Conservation (phyloP, 2,888 invertebrate species). For the Galerucella nymphaeae region DNA sequence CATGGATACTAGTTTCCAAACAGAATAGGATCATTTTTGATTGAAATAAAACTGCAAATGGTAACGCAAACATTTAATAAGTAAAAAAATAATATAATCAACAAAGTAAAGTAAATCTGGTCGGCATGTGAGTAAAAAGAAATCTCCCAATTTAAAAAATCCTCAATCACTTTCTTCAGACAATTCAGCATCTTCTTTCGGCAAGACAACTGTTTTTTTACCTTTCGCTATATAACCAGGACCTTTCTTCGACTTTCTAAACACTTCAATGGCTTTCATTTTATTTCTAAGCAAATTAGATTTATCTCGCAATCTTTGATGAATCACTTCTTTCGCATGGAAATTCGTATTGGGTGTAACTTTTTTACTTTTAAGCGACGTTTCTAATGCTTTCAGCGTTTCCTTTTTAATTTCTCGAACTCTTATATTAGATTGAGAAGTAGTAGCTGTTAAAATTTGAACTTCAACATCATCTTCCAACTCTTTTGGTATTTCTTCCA, state of each 20-base stretch:
- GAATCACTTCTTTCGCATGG: slow-evolving; percentile 72
- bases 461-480: slow-evolving; percentile 55
- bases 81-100: not conserved
- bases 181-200: slow-evolving; percentile 73
- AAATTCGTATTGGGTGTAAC: slow-evolving; percentile 39
- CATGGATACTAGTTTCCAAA: not conserved
- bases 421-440: slow-evolving; percentile 52
- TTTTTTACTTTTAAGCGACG: slow-evolving; percentile 49
- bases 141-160: not conserved
- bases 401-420: slow-evolving; percentile 55
- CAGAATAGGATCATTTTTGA: not conserved
- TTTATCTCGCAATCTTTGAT: slow-evolving; percentile 78
- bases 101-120: not conserved
- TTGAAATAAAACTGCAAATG: not conserved
- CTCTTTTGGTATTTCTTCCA: slow-evolving; percentile 42
- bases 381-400: slow-evolving; percentile 48
- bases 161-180: slow-evolving; percentile 67
- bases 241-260: slow-evolving; percentile 74
- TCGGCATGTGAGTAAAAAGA: not conserved
- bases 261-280: slow-evolving; percentile 79
- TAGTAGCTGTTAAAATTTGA: slow-evolving; percentile 52
- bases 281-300: slow-evolving; percentile 74
- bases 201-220: slow-evolving; percentile 63
- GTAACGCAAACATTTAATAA: not conserved
- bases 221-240: slow-evolving; percentile 68